A percentile compares a stretch with the other conserved stretches of the same genome.
Conservation (phyloP, 1,140 invertebrate species). For the Euglossa dilemma region DNA sequence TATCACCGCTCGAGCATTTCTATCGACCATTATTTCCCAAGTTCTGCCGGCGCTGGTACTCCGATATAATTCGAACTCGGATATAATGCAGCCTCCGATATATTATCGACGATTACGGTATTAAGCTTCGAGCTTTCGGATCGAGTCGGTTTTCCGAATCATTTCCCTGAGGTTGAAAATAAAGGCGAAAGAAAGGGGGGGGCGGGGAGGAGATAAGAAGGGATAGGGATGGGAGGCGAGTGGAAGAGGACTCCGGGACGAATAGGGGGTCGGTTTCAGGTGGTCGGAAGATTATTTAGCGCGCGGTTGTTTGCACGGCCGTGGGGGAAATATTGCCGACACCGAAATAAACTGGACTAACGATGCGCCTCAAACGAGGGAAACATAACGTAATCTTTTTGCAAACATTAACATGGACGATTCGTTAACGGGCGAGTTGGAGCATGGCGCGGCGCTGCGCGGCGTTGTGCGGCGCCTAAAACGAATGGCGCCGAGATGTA, state of each 20-base stretch:
- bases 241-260: neutral
- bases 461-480: neutral
- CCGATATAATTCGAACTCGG: conserved; percentile 54
- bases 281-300: neutral
- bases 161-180: neutral
- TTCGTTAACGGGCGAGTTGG: neutral
- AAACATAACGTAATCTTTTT: conserved; percentile 17
- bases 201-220: neutral
- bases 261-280: too few relatives aligned
- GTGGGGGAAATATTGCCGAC: neutral
- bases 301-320: neutral
- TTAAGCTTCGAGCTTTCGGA: conserved; percentile 43
- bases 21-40: conserved; percentile 61
- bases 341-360: neutral
- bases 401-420: neutral
- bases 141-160: conserved; percentile 5
- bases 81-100: conserved; percentile 60
- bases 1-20: conserved; percentile 64
- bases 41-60: conserved; percentile 33
- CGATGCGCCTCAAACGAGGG: neutral
- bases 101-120: conserved; percentile 58
- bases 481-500: conserved; percentile 11
- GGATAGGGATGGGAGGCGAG: too few relatives aligned
- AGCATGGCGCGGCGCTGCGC: neutral
- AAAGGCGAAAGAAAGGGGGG: too few relatives aligned